A percentile compares a stretch with the other conserved stretches of the same genome.
These are phyloP conservation scores for Nymphalis io DNA, from an alignment of 1,140 invertebrate genomes.

Conservation along the genomic window DNA sequence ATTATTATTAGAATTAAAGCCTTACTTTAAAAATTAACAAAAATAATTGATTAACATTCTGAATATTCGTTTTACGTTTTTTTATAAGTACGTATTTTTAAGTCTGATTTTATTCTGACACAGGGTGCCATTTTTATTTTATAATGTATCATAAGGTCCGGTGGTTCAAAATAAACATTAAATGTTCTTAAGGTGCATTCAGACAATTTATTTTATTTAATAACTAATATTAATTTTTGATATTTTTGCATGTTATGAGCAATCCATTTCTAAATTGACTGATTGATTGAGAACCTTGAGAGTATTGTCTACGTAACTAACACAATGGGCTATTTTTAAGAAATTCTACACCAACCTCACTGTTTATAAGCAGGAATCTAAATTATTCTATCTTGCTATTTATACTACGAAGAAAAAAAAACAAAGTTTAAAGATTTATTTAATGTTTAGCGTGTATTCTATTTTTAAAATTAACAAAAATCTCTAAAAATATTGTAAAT, in stretches of 20 bases:
- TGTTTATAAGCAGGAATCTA: background rate
- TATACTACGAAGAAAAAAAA: too few species aligned
- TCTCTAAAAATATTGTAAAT: background rate
- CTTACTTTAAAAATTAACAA: conserved; percentile 18
- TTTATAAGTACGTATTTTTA: conserved; percentile 25
- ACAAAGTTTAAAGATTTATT: background rate
- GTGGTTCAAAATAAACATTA: conserved; percentile 12
- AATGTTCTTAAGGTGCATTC: background rate
- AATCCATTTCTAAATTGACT: too few species aligned
- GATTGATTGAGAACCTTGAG: too few species aligned
- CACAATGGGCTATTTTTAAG: background rate
- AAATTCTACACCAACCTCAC: background rate
- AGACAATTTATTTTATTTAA: background rate
- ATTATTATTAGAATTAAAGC: background rate
- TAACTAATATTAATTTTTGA: background rate
- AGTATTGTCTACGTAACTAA: too few species aligned
- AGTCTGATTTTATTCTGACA: conserved; percentile 46
- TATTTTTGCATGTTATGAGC: background rate
- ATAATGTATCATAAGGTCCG: background rate
- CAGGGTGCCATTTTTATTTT: conserved; percentile 63
- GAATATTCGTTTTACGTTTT: conserved; percentile 7
- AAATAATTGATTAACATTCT: conserved; percentile 31
- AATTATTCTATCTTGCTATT: too few species aligned
- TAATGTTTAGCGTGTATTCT: background rate
- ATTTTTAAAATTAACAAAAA: background rate